Evolutionary conservation across 2,113 vertebrate genomes (phyloP).

Genomic region (Sorex fumeus): DNA sequence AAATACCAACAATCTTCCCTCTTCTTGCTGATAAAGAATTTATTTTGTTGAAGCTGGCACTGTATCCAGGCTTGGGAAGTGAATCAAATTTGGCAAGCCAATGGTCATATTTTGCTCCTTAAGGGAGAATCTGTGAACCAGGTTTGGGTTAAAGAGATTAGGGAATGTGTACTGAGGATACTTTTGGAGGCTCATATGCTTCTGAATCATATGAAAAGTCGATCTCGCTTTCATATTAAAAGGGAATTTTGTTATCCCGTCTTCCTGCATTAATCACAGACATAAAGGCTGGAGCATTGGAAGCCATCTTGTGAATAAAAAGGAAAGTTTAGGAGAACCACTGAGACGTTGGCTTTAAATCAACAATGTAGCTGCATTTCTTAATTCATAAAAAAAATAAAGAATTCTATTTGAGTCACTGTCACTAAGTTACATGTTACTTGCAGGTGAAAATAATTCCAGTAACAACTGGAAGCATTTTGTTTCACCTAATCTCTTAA

Average conservation of each 20-base stretch:
- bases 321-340: background rate
- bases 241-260: background rate
- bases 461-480: constrained; percentile 7
- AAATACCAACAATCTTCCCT: background rate
- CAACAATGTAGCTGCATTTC: background rate
- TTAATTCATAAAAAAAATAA: constrained; percentile 47
- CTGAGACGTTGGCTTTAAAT: background rate
- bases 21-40: background rate
- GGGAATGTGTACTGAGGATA: background rate
- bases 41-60: background rate
- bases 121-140: background rate
- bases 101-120: background rate
- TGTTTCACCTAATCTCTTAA: constrained; percentile 15
- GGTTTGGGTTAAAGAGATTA: background rate
- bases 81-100: background rate
- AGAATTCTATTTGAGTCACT: background rate
- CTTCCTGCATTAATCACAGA: background rate
- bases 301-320: background rate
- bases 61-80: background rate
- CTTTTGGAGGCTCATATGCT: background rate
- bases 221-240: background rate
- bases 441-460: background rate
- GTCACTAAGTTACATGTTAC: background rate
- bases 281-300: background rate
- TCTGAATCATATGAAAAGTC: background rate